Evolutionary conservation across 2,797 vertebrate genomes (phyloP), one percentile per base, ranked within the genome.

Genomic region (Syndactyla subalaris): DNA sequence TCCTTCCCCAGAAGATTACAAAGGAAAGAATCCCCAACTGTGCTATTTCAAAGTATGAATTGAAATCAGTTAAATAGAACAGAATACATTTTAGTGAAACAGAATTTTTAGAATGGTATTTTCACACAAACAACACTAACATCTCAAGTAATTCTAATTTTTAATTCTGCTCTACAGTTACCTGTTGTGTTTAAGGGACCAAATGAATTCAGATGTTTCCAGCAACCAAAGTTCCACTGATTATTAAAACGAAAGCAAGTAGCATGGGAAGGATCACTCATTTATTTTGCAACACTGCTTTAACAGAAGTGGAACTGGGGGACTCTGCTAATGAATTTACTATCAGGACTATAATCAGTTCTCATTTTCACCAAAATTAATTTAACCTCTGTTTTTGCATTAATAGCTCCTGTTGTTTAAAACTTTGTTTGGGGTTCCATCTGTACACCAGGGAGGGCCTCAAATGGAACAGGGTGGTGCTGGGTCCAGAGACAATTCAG

Each of bases 1-100:
- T 83, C 41, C 22, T 92, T 87, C 72, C 57, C 21, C 24, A 73
- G 49, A 88, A 86, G 48, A 88, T 74, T 67, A 81, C n/a, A 92
- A 82, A 90, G n/a, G 32, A 81, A 84, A 92, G 85, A 90, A 79
- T 81, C 41, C 74, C 45, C 63, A 88, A 61, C 61, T 63, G 57
- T 86, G 61, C 48, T 72, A 71, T 88, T 78, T 88, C 54, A 90
- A 94, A 90, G 84, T 63, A 88, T 48, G 79, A 95, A 78, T 24
- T 92, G 43, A 87, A 94, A 94, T 61, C 43, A 82, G 26, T 43
- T 88, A 74, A 70, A 72, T 14, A 88, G 52, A 45, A 92, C 18
- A 95, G 61, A 88, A 89, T 17, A 74, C 55, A 72, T 85, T 93
- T 73, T 52, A 92, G 39, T 17, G 23, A 62, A 76, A 89, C 7